Conservation (phyloP, 1,140 invertebrate species). For the Cyphomyrmex costatus region DNA sequence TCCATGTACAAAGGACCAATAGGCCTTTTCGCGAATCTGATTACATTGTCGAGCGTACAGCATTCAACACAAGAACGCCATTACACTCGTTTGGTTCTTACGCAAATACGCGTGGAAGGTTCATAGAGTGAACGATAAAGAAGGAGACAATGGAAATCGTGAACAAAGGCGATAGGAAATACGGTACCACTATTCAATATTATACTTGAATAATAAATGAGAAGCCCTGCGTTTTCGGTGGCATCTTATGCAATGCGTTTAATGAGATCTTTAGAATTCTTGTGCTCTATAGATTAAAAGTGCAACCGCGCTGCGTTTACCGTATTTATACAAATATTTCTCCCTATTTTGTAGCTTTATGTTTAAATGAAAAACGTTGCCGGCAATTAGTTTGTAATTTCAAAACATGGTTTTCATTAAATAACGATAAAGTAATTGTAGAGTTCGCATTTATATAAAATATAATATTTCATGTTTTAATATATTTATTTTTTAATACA, state of each 20-base stretch:
- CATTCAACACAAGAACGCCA: conserved; percentile 65
- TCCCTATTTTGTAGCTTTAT: background rate
- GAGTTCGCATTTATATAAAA: too few relatives aligned
- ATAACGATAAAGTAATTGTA: background rate
- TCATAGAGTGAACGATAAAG: conserved; percentile 51
- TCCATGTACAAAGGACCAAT: background rate
- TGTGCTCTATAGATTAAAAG: background rate
- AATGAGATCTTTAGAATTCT: conserved; percentile 32
- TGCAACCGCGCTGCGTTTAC: background rate
- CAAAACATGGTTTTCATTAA: background rate
- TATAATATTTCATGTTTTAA: too few relatives aligned
- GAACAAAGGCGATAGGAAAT: conserved; percentile 75
- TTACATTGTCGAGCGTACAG: conserved; percentile 57
- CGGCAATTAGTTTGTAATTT: background rate
- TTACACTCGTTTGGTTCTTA: conserved; percentile 63
- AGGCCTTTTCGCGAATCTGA: conserved; percentile 59
- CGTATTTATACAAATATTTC: too few relatives aligned
- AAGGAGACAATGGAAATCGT: conserved; percentile 62
- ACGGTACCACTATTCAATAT: conserved; percentile 53
- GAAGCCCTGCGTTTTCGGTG: conserved; percentile 52
- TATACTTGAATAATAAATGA: conserved; percentile 45
- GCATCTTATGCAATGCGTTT: conserved; percentile 38
- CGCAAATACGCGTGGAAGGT: conserved; percentile 68
- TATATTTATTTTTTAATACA: too few relatives aligned
- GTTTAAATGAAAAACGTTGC: background rate